Percentiles rank a stretch among this genome's conserved stretches.
Evolutionary conservation across 1,140 invertebrate species (phyloP).

Genomic region (Sweltsa coloradensis): DNA sequence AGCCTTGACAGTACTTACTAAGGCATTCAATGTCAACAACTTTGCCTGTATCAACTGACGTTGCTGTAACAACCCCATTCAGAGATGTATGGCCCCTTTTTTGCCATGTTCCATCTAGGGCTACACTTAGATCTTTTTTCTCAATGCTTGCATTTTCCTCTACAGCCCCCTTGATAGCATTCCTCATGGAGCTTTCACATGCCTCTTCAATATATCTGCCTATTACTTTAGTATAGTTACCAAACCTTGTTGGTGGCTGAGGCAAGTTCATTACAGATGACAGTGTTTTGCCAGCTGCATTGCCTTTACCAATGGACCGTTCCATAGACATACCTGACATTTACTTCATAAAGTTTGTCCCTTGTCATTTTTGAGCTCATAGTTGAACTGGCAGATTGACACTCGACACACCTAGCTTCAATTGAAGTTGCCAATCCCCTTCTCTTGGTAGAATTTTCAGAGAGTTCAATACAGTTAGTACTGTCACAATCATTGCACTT

Average conservation of each 20-base stretch:
- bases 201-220: background rate
- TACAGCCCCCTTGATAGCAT: slow-evolving; percentile 5
- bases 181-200: slow-evolving; percentile 9
- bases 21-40: slow-evolving; percentile 14
- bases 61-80: slow-evolving; percentile 15
- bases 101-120: slow-evolving; percentile 16
- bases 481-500: background rate
- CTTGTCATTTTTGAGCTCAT: background rate
- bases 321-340: slow-evolving; percentile 3
- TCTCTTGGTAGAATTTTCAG: background rate
- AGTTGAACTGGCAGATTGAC: background rate
- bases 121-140: slow-evolving; percentile 10
- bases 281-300: slow-evolving; percentile 1
- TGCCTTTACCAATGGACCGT: slow-evolving; percentile 6
- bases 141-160: slow-evolving; percentile 2
- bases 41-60: slow-evolving; percentile 16
- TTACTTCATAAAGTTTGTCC: background rate
- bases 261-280: slow-evolving; percentile 7
- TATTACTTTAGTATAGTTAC: slow-evolving; percentile 7
- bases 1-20: slow-evolving; percentile 13
- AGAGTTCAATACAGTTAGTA: background rate
- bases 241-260: slow-evolving; percentile 2
- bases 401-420: background rate
- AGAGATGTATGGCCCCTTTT: slow-evolving; percentile 15
- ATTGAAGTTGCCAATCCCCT: background rate